phyloP scores from a whole-genome alignment of 2,888 invertebrate species.

The Sclerodermus sp. region DNA sequence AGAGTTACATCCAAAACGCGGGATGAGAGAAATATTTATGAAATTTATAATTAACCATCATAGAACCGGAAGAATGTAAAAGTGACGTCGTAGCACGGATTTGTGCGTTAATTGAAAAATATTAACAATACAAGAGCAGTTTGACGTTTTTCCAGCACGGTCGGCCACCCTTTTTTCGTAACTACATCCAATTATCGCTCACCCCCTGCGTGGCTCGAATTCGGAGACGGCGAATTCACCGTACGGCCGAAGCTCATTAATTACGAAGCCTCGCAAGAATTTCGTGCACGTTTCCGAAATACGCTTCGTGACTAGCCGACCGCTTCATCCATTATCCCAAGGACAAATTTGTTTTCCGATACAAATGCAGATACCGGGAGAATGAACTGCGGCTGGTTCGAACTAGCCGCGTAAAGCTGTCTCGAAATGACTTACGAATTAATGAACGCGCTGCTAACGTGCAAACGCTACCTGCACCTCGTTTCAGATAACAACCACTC shows the following conservation, averaged over 20 bases:
- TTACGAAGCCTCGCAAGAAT: conserved; percentile 37
- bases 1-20: conserved; percentile 2
- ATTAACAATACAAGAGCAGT: no score
- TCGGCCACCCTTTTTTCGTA: neutral
- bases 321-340: conserved; percentile 50
- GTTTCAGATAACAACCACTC: neutral
- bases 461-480: neutral
- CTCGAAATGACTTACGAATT: conserved; percentile 43
- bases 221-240: conserved; percentile 15
- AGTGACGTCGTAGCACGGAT: no score
- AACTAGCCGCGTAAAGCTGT: conserved; percentile 39
- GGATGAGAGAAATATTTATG: no score
- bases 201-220: neutral
- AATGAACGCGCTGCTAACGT: conserved; percentile 31
- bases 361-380: conserved; percentile 35
- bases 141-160: no score
- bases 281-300: conserved; percentile 33
- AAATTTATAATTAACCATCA: no score
- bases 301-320: conserved; percentile 39
- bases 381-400: conserved; percentile 24
- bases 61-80: no score
- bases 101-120: no score
- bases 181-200: conserved; percentile 19
- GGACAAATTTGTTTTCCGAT: conserved; percentile 53
- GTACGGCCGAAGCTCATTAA: conserved; percentile 38